Base-by-base conservation (phyloP, 1,140 invertebrate genomes). In the Drosophila lowei region DNA sequence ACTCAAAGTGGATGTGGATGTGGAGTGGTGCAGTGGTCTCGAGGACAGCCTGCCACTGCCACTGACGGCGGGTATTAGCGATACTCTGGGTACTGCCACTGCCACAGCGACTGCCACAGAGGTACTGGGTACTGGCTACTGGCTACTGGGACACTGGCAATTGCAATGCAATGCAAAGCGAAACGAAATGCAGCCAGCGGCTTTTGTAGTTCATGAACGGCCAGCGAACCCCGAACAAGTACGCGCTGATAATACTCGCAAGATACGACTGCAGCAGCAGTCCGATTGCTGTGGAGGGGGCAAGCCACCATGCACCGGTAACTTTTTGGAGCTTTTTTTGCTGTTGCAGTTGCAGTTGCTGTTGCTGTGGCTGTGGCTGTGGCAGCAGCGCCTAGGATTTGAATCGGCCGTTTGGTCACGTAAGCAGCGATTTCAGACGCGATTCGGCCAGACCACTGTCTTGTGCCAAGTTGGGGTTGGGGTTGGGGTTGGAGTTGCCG, bases 151-250 rank as follows among this genome's bases (percentile, higher is more conserved):
- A 13, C 34, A 13, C 44, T 21, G 48, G 13, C 48, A 30, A 16
- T 30, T 43, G 59, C 72, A 74, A 73, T 61, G 64, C 23, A 5
- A 25, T 30, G 59, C 72, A 70, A 73, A 57, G 59, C 54, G 53
- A 59, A 72, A 56, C 71, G 60, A 66, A 78, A 68, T 53, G 65
- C 76, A 63, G 61, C 70, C 77, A 78, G 72, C 76, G 71, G 77
- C 78, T 74, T 79, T 80, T 80, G 78, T 79, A 80, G 78, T 80
- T 80, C 78, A 80, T 80, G 78, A 80, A 80, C 78, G 78, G 78
- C 72, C 78, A 80, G 66, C 78, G 78, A 80, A 80, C 78, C 72
- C 78, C 49, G 28, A 65, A 7, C 8, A 8, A 7, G 28, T 30
- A 30, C 58, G 57, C 65, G 58, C 72, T 80, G 72, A 80, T 80